Evolutionary conservation across 2,888 invertebrate genomes (phyloP), one percentile per base, ranked within the genome.

Genomic region (Linyphia triangularis): DNA sequence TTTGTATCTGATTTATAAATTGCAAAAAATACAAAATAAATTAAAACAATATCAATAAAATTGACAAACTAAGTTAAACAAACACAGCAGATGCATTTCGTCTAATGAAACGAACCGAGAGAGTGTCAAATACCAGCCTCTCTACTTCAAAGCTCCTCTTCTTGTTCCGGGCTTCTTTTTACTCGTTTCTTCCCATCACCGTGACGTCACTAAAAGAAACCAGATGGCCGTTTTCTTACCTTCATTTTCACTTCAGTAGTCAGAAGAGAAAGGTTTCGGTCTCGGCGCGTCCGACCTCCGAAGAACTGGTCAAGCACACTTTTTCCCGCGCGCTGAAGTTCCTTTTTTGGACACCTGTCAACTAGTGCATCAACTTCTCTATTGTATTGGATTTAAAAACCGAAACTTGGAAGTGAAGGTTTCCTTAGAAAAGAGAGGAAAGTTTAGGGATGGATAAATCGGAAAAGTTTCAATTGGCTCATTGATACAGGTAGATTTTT

Each of bases 191-290:
- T 5, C 22, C 59, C 59, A 59, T n/a, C 81, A 86, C 86, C 81
- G 81, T 73, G 81, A 37, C 22, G 16, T 19, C 51, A 40, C 40
- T n/a, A 51, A 51, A 16, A 51, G 57, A 73, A 85, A 81, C 86
- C 73, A 81, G 86, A 86, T 86, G 86, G 63, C 37, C 51, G 65
- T 65, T 75, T 59, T 33, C 43, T 51, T 57, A 57, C 73, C 73
- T 75, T 72, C 40, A 70, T 86, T 86, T 86, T 86, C 72, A 81
- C 79, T 81, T 86, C 81, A 73, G 79, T 86, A 81, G 86, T 81
- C 40, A 73, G 65, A 73, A 69, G 67, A 10, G 86, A 86, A 59
- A 81, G 72, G 57, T 63, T 57, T 61, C 57, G 67, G 63, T 43
- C n/a, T 63, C 73, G 73, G 83, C 73, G 65, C 40, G 40, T 33